Percentiles rank a stretch among this genome's conserved stretches.
These are phyloP conservation scores for Cheilosia variabilis DNA, from an alignment of 2,888 invertebrate species.

Conservation along the genomic window DNA sequence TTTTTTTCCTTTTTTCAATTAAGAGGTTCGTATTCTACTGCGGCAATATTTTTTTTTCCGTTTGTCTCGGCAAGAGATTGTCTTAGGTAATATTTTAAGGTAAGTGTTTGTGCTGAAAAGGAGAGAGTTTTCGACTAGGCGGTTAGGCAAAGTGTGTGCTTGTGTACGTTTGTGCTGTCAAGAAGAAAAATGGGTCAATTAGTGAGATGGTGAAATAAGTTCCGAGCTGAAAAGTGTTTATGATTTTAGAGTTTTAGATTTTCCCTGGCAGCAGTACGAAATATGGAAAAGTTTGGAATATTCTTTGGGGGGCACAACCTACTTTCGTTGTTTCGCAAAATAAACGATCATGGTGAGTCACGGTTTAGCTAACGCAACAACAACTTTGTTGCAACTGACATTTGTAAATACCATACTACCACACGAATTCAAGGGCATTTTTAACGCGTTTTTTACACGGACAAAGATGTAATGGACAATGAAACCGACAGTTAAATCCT, in stretches of 20 bases:
- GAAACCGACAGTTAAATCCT: too few relatives aligned
- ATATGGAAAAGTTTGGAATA: too few relatives aligned
- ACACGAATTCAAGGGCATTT: too few relatives aligned
- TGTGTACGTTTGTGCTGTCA: conserved; percentile 15
- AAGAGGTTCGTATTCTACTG: conserved; percentile 48
- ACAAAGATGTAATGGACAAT: too few relatives aligned
- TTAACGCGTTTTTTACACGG: too few relatives aligned
- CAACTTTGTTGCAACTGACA: too few relatives aligned
- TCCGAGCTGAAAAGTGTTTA: conserved; percentile 24
- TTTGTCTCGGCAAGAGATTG: conserved; percentile 44
- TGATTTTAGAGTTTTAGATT: background rate
- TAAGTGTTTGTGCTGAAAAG: conserved; percentile 52
- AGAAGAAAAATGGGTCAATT: conserved; percentile 61
- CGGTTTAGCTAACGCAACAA: too few relatives aligned
- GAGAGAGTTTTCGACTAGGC: conserved; percentile 63
- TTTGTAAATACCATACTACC: too few relatives aligned
- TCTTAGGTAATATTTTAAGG: conserved; percentile 66
- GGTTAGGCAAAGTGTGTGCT: conserved; percentile 5
- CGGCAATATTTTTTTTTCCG: conserved; percentile 16
- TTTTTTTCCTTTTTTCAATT: conserved; percentile 56
- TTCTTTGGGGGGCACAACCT: too few relatives aligned
- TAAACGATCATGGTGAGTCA: too few relatives aligned
- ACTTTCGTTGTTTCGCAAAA: too few relatives aligned
- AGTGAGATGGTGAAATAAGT: conserved; percentile 46
- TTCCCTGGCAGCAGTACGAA: background rate